Evolutionary conservation across 2,888 invertebrate species (phyloP), one percentile per base, ranked within the genome.

Genomic region (Odontomyia ornata): DNA sequence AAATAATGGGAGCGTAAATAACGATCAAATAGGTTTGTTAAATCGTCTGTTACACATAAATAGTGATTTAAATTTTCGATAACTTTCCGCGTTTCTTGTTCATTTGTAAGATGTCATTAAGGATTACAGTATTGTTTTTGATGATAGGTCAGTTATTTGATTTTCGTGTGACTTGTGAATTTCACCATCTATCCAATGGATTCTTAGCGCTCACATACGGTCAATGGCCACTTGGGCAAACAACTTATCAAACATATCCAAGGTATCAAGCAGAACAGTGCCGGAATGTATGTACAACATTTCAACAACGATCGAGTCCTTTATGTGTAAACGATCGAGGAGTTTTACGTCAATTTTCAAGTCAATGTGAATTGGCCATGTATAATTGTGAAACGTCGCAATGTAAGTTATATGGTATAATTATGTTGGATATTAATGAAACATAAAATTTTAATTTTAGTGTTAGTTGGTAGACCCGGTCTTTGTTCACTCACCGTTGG

Each of bases 331-430:
- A 65, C 11, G 65, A 65, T 30, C 65, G 36, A 4, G 65, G 65
- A 4, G 36, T 21, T 18, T 65, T 65, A 21, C 1, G 65, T 5
- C 65, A 65, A 18, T 65, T 65, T 36, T 27, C 18, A 11, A 65
- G 36, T 11, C 15, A n/a, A 5, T 65, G 65, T 36, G 65, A 65
- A n/a, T 36, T 65, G 2, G 36, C 30, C 4, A 65, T 36, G n/a
- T 65, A 36, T 21, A 65, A 65, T 65, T 65, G 65, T 21, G n/a
- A 18, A 36, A 36, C 65, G 15, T 25, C 27, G 3, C 65, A 65
- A 65, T 36, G 65, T 65, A 65, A 65, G 36, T 62, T 62, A 36
- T 36, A n/a, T n/a, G n/a, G n/a, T n/a, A n/a, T n/a, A n/a, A n/a
- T n/a, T n/a, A n/a, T n/a, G n/a, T n/a, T n/a, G n/a, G n/a, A n/a